Evolutionary conservation across 2,797 vertebrate species (phyloP).

Genomic region (Bovichtus diacanthus): DNA sequence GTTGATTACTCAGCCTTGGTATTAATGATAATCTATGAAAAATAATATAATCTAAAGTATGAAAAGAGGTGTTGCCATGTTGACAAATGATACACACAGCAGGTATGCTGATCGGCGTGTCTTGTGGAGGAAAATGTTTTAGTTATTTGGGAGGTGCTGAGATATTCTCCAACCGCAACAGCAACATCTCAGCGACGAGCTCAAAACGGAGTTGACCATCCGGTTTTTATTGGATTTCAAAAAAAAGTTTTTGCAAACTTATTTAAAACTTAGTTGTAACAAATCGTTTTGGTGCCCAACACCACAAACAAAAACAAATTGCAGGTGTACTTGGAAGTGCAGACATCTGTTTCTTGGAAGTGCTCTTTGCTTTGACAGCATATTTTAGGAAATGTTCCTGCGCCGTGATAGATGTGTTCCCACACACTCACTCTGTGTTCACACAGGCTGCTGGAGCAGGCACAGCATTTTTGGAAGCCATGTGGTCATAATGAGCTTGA

Average conservation of each 20-base stretch:
- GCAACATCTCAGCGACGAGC: background rate
- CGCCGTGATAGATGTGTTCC: background rate
- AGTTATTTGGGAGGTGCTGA: background rate
- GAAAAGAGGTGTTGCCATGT: background rate
- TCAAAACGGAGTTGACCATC: background rate
- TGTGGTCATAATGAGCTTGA: conserved; percentile 36
- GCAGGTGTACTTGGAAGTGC: background rate
- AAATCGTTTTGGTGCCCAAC: background rate
- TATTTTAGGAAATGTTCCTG: conserved; percentile 1
- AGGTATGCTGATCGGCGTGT: background rate
- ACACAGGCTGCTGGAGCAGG: conserved; percentile 6
- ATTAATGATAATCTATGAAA: conserved; percentile 1
- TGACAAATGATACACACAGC: background rate
- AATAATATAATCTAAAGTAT: background rate
- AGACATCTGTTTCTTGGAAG: background rate
- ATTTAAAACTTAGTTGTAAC: background rate
- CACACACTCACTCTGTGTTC: conserved; percentile 13
- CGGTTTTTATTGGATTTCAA: background rate
- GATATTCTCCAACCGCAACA: background rate
- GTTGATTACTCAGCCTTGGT: background rate
- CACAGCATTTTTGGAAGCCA: conserved; percentile 7
- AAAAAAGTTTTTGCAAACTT: background rate
- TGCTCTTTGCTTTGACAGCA: background rate
- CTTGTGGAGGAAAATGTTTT: background rate
- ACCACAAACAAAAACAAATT: background rate